Evolutionary conservation across 2,797 vertebrate species (phyloP).

Genomic region (Lophotriccus pileatus): DNA sequence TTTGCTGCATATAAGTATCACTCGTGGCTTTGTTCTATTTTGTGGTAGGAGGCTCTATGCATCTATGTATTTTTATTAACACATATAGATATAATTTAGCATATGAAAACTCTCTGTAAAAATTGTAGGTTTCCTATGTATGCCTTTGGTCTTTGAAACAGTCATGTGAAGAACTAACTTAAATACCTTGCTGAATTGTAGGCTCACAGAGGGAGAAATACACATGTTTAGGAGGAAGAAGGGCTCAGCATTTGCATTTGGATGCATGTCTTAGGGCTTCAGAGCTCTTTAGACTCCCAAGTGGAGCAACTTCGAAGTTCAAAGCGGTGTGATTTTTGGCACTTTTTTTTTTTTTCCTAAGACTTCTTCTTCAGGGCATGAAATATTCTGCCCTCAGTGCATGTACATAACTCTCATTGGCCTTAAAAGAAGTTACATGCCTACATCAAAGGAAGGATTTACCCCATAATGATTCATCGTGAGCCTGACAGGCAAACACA

Average conservation of each 20-base stretch:
- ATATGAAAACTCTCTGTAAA: background rate
- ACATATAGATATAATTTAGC: background rate
- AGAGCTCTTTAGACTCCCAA: constrained; percentile 38
- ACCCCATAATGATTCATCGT: constrained; percentile 56
- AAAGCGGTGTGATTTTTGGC: constrained; percentile 58
- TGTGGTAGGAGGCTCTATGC: background rate
- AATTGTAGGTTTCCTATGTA: background rate
- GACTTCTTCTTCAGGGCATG: constrained; percentile 52
- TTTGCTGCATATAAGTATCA: background rate
- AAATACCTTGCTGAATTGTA: background rate
- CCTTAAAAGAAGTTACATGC: constrained; percentile 70
- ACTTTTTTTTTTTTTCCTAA: constrained; percentile 51
- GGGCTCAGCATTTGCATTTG: constrained; percentile 49
- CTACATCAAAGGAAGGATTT: constrained; percentile 73
- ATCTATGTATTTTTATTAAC: background rate
- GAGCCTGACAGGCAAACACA: constrained; percentile 68
- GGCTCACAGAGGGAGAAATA: background rate
- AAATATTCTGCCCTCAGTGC: constrained; percentile 61
- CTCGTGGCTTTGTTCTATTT: background rate
- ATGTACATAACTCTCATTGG: constrained; percentile 65
- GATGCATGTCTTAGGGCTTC: constrained; percentile 40
- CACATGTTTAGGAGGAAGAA: background rate
- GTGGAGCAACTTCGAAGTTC: constrained; percentile 52
- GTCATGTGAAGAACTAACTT: background rate
- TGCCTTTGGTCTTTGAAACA: background rate